phyloP scores from a whole-genome alignment of 2,888 invertebrate species.

The Ichneumon xanthorius region DNA sequence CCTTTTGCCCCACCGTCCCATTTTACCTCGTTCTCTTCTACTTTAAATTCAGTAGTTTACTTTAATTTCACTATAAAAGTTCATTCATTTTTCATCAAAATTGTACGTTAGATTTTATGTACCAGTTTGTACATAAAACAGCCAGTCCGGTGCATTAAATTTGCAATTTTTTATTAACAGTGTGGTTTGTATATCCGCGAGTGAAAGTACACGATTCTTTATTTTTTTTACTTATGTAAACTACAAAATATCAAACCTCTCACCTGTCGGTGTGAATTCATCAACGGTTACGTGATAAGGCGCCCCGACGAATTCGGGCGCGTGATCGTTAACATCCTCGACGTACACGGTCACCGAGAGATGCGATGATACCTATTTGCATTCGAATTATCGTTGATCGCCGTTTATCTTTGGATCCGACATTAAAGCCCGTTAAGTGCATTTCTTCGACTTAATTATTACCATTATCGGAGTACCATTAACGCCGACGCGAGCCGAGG shows the following conservation, averaged over 20 bases:
- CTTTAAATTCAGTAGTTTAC: no score
- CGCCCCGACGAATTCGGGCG: constrained; percentile 91
- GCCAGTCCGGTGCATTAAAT: no score
- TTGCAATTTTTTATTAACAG: no score
- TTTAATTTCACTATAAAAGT: no score
- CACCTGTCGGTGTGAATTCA: constrained; percentile 92
- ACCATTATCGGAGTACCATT: constrained; percentile 17
- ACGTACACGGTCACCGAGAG: constrained; percentile 95
- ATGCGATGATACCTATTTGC: constrained; percentile 91
- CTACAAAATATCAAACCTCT: constrained; percentile 59
- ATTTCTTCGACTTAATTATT: constrained; percentile 30
- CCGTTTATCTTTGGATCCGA: background rate
- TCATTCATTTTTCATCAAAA: no score
- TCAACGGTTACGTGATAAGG: constrained; percentile 93
- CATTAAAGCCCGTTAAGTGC: constrained; percentile 3
- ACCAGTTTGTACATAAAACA: no score
- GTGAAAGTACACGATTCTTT: background rate
- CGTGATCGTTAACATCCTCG: constrained; percentile 95
- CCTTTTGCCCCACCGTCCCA: no score
- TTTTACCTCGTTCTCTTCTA: no score
- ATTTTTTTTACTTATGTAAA: background rate
- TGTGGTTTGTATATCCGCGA: background rate
- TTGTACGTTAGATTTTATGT: no score
- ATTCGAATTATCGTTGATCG: background rate
- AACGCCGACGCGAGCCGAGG: constrained; percentile 14